These are phyloP conservation scores for Fundulus diaphanus DNA, from an alignment of 2,797 vertebrate genomes.

Conservation along the genomic window DNA sequence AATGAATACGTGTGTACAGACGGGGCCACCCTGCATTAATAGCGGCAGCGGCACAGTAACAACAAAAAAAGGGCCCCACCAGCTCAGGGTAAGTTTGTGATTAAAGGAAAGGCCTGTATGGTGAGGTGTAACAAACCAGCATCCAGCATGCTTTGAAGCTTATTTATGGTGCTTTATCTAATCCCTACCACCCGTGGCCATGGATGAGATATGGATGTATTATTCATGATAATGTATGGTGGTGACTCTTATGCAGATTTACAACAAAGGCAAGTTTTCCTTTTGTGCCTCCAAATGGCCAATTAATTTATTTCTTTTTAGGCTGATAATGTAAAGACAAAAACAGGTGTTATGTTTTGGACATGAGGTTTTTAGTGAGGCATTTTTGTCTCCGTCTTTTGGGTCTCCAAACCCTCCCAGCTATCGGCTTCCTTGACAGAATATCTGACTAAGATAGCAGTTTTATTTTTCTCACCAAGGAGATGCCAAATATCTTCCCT, in stretches of 20 bases:
- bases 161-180: slow-evolving; percentile 82
- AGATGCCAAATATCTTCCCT: slow-evolving; percentile 62
- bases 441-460: slow-evolving; percentile 59
- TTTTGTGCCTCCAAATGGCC: slow-evolving; percentile 75
- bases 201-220: slow-evolving; percentile 78
- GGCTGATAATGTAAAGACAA: slow-evolving; percentile 58
- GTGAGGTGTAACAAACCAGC: slow-evolving; percentile 78
- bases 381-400: slow-evolving; percentile 57
- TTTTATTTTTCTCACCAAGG: slow-evolving; percentile 68
- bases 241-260: slow-evolving; percentile 79
- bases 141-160: slow-evolving; percentile 79
- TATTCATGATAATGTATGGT: slow-evolving; percentile 83
- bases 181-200: slow-evolving; percentile 80
- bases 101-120: slow-evolving; percentile 79
- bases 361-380: slow-evolving; percentile 54
- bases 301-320: slow-evolving; percentile 75
- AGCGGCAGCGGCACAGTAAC: slow-evolving; percentile 70
- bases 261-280: slow-evolving; percentile 79
- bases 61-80: slow-evolving; percentile 75
- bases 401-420: slow-evolving; percentile 59
- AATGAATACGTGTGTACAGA: slow-evolving; percentile 77
- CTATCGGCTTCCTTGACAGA: slow-evolving; percentile 64
- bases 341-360: slow-evolving; percentile 43
- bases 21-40: slow-evolving; percentile 69
- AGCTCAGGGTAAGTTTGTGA: slow-evolving; percentile 79